Conservation (phyloP, 2,113 vertebrate genomes). For the Scortum barcoo region DNA sequence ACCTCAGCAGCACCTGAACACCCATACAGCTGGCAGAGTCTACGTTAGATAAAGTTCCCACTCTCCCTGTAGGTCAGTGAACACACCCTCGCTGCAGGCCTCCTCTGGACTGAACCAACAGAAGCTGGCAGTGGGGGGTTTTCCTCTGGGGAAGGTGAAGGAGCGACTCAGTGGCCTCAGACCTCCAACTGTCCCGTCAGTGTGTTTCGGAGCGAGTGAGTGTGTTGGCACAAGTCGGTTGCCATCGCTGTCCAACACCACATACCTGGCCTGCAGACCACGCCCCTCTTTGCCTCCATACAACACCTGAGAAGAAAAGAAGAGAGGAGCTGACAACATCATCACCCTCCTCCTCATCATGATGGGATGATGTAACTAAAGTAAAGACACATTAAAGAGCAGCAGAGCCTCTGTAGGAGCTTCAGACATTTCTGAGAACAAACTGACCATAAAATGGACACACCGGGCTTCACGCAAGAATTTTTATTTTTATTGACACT, state of each 20-base stretch:
- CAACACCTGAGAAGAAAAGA: conserved; percentile 55
- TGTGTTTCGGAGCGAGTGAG: conserved; percentile 69
- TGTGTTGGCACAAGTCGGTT: conserved; percentile 83
- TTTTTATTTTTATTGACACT: no score
- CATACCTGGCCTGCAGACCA: conserved; percentile 80
- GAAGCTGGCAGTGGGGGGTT: conserved; percentile 77
- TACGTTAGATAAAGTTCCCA: conserved; percentile 1
- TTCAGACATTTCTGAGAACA: no score
- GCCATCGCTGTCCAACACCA: conserved; percentile 86
- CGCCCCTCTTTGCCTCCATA: conserved; percentile 58
- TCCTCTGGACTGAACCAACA: conserved; percentile 90
- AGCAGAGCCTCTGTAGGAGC: no score
- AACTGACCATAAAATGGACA: no score
- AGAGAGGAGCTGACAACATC: neutral
- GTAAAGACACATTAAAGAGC: no score
- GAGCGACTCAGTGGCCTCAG: conserved; percentile 74
- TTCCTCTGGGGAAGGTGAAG: conserved; percentile 85
- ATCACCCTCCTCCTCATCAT: no score
- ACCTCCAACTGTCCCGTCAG: conserved; percentile 39
- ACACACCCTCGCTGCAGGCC: conserved; percentile 88
- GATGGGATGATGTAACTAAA: no score
- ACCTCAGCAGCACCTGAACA: no score
- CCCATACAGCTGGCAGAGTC: conserved; percentile 88
- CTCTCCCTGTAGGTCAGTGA: neutral
- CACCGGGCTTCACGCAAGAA: no score